Base-by-base conservation (phyloP, 1,140 invertebrate species). In the Rhizoglyphus robini region DNA sequence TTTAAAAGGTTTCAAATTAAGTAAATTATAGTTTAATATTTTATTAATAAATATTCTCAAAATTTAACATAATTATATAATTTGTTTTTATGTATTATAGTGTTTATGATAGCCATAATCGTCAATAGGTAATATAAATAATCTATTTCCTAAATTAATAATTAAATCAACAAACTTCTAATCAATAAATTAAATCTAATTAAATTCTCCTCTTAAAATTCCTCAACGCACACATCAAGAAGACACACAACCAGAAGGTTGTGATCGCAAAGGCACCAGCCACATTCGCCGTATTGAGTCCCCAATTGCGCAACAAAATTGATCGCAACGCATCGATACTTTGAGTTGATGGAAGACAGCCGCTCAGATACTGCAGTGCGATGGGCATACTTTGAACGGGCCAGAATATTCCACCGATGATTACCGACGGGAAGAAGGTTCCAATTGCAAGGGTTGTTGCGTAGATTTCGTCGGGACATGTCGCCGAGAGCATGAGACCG, bases 371-470 rank as follows among this genome's bases (percentile, higher is more conserved):
- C 68, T 85, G 81, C 4, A 96, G 76, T 51, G 86, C 79, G 51
- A 81, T 81, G 1, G 91, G 91, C 88, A 96, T 96, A 36, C 90
- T 84, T 81, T 94, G 87, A 18, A 90, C 67, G 0, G 90, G 90
- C 90, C 90, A 95, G n/a, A 94, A 79, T n/a, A 88, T 82, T 68
- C 89, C 88, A 88, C 74, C 65, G 20, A 93, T 74, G 78, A 93
- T 82, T 13, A 96, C 83, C 72, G 90, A 90, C 0, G 91, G 91
- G 67, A 95, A 82, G 74, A 96, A 94, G 3, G 88, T 89, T 2
- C 91, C 91, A 73, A 96, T 81, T 11, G 54, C 25, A 47, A 59
- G 25, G 15, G 57, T 59, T 5, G 51, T 59, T 2, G 64, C 57
- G 48, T 59, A 64, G 20, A 64, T 64, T 76, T 96, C 91, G 5